Base-by-base conservation (phyloP, 2,797 vertebrate species). In the Thunnus albacares region DNA sequence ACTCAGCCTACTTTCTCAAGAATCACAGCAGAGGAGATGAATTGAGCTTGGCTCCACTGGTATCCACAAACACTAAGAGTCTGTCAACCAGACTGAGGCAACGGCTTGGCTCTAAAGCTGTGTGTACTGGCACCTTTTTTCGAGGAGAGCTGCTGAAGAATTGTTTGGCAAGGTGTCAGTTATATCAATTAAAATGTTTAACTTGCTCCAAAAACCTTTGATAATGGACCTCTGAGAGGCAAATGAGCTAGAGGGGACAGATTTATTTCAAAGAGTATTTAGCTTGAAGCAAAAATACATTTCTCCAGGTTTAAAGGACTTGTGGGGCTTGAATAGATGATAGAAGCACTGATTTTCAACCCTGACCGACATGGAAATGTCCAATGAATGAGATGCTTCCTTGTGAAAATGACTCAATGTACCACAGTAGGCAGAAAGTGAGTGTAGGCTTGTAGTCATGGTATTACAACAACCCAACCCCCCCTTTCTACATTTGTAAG, bases 1-100 rank as follows among this genome's bases (percentile, higher is more conserved):
- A 45, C 85, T 90, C 78, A 90, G 79, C 89, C 90, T 87, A 87
- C 71, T 90, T 92, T 89, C 83, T 87, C 56, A 87, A 90, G 79
- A 79, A 83, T 68, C 53, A n/a, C 47, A 47, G 52, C 47, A 69
- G 55, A 85, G 66, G 57, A 83, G 72, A 90, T 80, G 83, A 90
- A 87, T 84, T 74, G 64, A 77, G n/a, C 75, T 85, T 53, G 55
- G 71, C 78, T 88, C 77, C 30, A 35, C n/a, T 49, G 77, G 71
- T 51, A 67, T 87, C 82, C 73, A 59, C 65, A 65, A 81, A 86
- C 72, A 86, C 28, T 3, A 57, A 82, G 60, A 70, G 49, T 80
- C 53, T 88, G 71, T 78, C 63, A 74, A 70, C 45, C 72, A 72
- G 26, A 66, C 65, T 61, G 79, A 85, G 71, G 79, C 52, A 6